Percentiles rank a stretch among this genome's conserved stretches.
Conservation (phyloP, 2,888 invertebrate genomes). For the Heliconius ethilla region DNA sequence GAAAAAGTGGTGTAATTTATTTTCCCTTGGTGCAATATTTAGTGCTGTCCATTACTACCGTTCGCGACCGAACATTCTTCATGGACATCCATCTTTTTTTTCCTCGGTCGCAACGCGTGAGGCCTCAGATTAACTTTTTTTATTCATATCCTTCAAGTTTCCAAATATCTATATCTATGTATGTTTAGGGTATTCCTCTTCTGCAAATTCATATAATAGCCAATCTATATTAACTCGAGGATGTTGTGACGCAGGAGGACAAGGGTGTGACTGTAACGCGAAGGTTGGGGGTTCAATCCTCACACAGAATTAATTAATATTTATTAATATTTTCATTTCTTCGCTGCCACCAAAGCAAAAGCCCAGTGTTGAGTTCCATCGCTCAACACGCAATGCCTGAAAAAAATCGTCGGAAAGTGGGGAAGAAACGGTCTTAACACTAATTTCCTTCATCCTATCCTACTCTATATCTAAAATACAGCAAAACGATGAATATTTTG, state of each 20-base stretch:
- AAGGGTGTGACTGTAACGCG: no score
- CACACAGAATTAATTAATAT: no score
- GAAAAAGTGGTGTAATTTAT: constrained; percentile 80
- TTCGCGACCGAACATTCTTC: constrained; percentile 81
- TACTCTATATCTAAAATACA: background rate
- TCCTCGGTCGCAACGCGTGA: constrained; percentile 64
- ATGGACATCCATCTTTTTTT: constrained; percentile 79
- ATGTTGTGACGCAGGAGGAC: no score
- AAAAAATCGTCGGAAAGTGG: no score
- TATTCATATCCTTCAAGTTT: constrained; percentile 32
- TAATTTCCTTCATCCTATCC: no score
- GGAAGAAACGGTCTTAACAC: no score
- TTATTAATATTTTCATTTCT: no score
- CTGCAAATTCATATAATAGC: background rate
- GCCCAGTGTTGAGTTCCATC: no score
- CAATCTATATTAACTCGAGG: background rate
- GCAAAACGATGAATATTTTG: background rate
- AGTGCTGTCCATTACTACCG: constrained; percentile 82
- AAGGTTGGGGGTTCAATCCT: no score
- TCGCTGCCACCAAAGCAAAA: no score
- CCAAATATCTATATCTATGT: background rate
- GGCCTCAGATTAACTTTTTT: constrained; percentile 65
- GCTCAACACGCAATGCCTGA: no score
- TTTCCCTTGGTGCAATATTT: constrained; percentile 81
- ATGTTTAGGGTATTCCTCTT: constrained; percentile 9